Conservation (phyloP, 2,797 vertebrate genomes). For the Gobionotothen gibberifrons region DNA sequence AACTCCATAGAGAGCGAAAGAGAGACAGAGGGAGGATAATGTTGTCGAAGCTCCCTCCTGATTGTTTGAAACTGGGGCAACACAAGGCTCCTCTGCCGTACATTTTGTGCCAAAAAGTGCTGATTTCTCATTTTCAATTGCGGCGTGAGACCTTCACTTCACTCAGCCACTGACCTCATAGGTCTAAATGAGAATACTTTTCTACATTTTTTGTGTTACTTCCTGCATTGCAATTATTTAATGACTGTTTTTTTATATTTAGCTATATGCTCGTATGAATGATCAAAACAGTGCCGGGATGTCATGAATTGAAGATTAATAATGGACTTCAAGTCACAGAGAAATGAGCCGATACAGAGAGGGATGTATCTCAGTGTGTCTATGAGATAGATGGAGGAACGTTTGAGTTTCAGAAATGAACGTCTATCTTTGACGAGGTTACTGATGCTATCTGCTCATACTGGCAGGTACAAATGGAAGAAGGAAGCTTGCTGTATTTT, state of each 20-base stretch:
- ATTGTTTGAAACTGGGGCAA: conserved; percentile 48
- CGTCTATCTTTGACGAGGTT: not conserved
- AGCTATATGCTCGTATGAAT: not conserved
- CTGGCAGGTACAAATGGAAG: conserved; percentile 2
- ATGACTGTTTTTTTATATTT: not conserved
- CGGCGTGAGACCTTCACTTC: conserved; percentile 20
- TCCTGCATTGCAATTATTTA: not conserved
- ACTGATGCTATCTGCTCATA: conserved; percentile 14
- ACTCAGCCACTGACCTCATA: conserved; percentile 29
- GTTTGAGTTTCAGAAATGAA: not conserved
- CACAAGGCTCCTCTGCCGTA: conserved; percentile 44
- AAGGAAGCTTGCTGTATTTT: not conserved
- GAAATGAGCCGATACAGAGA: not conserved
- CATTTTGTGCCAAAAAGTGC: conserved; percentile 47
- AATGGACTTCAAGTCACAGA: not conserved
- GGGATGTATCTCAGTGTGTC: not conserved
- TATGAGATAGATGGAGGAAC: too few relatives aligned
- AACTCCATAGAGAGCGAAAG: conserved; percentile 1
- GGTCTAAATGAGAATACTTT: conserved; percentile 21
- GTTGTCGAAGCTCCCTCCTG: conserved; percentile 31
- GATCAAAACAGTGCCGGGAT: not conserved
- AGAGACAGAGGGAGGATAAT: conserved; percentile 28
- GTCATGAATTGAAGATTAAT: not conserved
- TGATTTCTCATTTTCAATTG: conserved; percentile 57
- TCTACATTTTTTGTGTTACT: not conserved